Evolutionary conservation across 2,797 vertebrate species (phyloP).

Genomic region (Neopelma chrysocephalum): DNA sequence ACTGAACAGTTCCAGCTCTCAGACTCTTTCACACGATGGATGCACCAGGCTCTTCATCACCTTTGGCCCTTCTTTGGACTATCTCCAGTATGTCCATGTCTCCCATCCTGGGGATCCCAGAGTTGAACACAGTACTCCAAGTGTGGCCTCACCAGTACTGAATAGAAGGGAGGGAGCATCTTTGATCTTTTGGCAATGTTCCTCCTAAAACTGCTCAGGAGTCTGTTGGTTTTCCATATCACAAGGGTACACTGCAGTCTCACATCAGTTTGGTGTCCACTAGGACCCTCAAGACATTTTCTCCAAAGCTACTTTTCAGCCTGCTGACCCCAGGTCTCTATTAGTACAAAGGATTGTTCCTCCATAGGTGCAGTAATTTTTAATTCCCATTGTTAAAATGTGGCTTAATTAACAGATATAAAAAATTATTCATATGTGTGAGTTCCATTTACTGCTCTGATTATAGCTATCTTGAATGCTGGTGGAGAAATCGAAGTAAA

Average conservation of each 20-base stretch:
- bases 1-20: neutral
- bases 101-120: neutral
- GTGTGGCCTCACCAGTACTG: neutral
- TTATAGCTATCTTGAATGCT: neutral
- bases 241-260: neutral
- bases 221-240: neutral
- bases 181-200: neutral
- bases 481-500: neutral
- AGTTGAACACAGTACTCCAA: neutral
- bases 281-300: neutral
- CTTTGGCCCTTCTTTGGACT: neutral
- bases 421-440: neutral
- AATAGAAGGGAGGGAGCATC: neutral
- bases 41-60: neutral
- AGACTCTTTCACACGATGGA: neutral
- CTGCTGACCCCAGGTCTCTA: neutral
- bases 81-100: neutral
- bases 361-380: neutral
- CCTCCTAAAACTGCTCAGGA: neutral
- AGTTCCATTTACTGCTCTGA: neutral
- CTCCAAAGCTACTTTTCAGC: neutral
- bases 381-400: neutral
- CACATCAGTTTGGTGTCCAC: neutral
- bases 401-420: neutral
- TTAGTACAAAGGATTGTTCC: rapidly evolving